A percentile compares a stretch with the other conserved stretches of the same genome.
These are phyloP conservation scores for Drosophila koepferae DNA, from an alignment of 2,888 invertebrate species.

Conservation along the genomic window DNA sequence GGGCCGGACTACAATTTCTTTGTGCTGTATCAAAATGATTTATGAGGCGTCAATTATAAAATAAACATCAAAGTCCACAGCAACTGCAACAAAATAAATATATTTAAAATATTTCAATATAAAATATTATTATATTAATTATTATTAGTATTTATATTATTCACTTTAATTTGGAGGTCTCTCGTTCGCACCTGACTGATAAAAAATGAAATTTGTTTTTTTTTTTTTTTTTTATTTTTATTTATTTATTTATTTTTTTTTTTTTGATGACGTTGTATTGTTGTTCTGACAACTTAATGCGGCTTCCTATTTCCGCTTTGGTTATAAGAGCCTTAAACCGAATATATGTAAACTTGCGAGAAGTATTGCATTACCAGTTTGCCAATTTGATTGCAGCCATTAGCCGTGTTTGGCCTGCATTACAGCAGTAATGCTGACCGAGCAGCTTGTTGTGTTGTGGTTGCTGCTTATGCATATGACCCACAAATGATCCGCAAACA, in stretches of 20 bases:
- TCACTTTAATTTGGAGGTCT: neutral
- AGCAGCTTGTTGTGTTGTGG: conserved; percentile 45
- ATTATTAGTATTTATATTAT: neutral
- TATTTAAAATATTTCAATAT: neutral
- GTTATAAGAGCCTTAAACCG: conserved; percentile 21
- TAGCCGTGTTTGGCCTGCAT: conserved; percentile 43
- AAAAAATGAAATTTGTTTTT: conserved; percentile 1
- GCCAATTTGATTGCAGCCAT: conserved; percentile 64
- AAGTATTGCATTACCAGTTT: conserved; percentile 53
- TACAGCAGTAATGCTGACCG: conserved; percentile 51
- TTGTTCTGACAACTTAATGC: conserved; percentile 25
- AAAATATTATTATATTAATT: neutral
- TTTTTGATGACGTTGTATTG: conserved; percentile 27
- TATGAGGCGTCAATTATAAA: neutral
- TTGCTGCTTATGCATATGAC: conserved; percentile 61
- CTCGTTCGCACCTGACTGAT: neutral
- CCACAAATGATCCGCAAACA: conserved; percentile 66
- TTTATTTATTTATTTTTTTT: too few species aligned
- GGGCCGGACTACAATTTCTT: neutral
- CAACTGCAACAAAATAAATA: neutral
- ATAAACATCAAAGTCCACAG: neutral
- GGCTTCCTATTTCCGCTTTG: conserved; percentile 75
- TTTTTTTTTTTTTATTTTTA: too few species aligned
- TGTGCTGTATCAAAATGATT: neutral
- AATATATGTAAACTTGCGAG: conserved; percentile 11